phyloP scores from a whole-genome alignment of 2,797 vertebrate species.

The Forpus xanthops region DNA sequence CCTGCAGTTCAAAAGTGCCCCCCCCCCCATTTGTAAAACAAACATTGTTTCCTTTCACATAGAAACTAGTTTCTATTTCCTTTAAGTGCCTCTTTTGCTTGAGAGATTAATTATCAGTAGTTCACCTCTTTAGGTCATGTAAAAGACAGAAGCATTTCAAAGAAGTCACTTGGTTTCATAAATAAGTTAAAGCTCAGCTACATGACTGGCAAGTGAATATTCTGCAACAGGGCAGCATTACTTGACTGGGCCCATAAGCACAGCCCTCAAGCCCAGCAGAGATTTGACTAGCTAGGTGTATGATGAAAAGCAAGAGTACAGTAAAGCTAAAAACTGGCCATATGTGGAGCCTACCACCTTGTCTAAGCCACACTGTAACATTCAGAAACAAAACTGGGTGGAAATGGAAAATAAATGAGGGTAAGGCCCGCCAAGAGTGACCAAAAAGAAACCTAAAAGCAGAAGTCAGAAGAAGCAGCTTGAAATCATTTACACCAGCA shows the following conservation, averaged over 20 bases:
- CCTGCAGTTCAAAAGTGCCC: neutral
- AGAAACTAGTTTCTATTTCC: constrained; percentile 58
- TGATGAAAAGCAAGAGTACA: neutral
- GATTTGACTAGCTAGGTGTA: neutral
- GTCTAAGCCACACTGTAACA: neutral
- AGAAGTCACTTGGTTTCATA: constrained; percentile 21
- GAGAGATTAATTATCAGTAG: constrained; percentile 19
- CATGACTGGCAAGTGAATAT: accelerated
- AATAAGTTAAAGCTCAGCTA: neutral
- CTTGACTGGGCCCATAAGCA: neutral
- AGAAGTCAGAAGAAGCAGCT: neutral
- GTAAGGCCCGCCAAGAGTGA: neutral
- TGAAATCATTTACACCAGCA: neutral
- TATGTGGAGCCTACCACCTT: neutral
- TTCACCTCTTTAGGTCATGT: neutral
- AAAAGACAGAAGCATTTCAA: neutral
- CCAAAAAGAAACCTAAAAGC: neutral
- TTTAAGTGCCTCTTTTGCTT: neutral
- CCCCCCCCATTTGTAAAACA: accelerated
- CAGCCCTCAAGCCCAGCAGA: neutral
- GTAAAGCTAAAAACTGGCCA: neutral
- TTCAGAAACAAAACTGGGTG: neutral
- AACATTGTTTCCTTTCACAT: constrained; percentile 4
- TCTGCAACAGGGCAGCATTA: neutral
- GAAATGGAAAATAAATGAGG: neutral